Evolutionary conservation across 2,113 vertebrate genomes (phyloP).

Genomic region (Protobothrops mucrosquamatus): DNA sequence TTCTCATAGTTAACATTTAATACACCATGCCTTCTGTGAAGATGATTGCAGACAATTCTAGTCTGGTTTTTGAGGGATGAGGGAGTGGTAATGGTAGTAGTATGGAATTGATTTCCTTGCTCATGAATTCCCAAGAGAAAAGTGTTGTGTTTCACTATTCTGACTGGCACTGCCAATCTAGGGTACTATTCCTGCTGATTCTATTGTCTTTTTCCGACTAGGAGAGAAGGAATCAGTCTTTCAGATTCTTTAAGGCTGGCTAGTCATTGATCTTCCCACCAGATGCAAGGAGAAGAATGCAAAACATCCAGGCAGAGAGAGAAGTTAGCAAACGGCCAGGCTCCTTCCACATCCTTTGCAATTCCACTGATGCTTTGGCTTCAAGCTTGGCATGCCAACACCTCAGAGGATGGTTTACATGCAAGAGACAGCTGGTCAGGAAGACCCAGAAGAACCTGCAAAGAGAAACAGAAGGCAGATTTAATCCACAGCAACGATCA

Average conservation of each 20-base stretch:
- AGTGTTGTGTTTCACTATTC: neutral
- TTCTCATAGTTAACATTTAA: neutral
- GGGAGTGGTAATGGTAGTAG: neutral
- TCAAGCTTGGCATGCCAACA: neutral
- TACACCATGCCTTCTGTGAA: neutral
- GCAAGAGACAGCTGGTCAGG: neutral
- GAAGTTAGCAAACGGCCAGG: neutral
- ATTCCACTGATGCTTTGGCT: neutral
- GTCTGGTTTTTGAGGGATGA: neutral
- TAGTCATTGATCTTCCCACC: neutral
- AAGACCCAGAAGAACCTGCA: neutral
- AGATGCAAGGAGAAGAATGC: neutral
- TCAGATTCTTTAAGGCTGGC: neutral
- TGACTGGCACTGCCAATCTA: neutral
- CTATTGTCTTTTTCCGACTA: neutral
- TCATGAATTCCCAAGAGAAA: neutral
- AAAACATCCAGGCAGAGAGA: neutral
- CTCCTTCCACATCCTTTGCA: neutral
- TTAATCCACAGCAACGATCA: neutral
- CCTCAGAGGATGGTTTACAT: neutral
- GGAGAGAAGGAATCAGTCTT: neutral
- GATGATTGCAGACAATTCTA: neutral
- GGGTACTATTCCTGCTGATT: neutral
- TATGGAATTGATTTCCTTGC: neutral
- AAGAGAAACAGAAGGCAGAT: neutral